These are phyloP conservation scores for Piprites chloris DNA, from an alignment of 2,113 vertebrate genomes.

Conservation along the genomic window DNA sequence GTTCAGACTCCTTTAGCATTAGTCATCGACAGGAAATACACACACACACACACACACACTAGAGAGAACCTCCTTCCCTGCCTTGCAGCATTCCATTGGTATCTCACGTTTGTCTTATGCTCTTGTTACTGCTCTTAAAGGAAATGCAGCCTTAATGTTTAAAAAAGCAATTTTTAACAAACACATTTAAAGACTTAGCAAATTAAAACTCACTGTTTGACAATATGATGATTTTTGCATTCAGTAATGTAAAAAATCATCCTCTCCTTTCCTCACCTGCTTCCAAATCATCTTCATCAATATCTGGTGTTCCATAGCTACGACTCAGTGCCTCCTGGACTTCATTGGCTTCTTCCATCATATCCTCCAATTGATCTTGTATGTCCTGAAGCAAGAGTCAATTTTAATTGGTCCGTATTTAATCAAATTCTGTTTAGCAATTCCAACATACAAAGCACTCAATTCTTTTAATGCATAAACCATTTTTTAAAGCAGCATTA, in stretches of 20 bases:
- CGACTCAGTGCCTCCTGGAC: conserved; percentile 92
- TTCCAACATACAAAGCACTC: not conserved
- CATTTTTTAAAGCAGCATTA: not conserved
- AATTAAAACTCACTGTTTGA: not conserved
- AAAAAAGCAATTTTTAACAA: not conserved
- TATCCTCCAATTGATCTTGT: conserved; percentile 95
- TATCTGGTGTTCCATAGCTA: conserved; percentile 93
- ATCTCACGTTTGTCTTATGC: not conserved
- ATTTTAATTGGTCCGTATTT: not conserved
- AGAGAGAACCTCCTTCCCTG: not conserved
- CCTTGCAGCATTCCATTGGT: not conserved
- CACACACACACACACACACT: not conserved
- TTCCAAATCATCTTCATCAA: conserved; percentile 95
- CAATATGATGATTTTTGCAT: not conserved
- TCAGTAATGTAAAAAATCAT: not conserved
- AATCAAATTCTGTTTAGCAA: not conserved
- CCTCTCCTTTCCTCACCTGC: conserved; percentile 78
- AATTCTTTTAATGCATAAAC: not conserved
- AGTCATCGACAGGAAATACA: not conserved
- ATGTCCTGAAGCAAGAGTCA: conserved; percentile 78
- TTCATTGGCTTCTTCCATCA: conserved; percentile 97
- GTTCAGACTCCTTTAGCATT: not conserved
- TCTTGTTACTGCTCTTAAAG: not conserved
- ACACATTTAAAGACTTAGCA: not conserved
- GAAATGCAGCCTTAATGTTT: not conserved